Evolutionary conservation across 35 echinoderm and acorn worm genomes (phyloP).

Genomic region (Anneissia japonica): DNA sequence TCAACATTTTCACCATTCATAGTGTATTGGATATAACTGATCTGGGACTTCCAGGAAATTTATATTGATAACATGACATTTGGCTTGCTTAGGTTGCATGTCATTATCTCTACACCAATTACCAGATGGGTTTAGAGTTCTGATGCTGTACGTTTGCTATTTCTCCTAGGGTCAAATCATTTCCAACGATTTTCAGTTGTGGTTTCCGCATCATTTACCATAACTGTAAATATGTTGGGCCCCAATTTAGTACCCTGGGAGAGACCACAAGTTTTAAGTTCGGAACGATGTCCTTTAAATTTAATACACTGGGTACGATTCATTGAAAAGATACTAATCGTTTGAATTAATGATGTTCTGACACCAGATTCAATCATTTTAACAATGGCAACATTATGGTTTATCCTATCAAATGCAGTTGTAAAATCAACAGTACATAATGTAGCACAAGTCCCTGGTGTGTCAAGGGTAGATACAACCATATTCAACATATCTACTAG

Average conservation of each 20-base stretch:
- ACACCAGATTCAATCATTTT: slow-evolving; percentile 5
- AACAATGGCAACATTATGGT: not conserved
- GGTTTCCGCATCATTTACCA: not conserved
- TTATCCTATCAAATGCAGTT: slow-evolving; percentile 8
- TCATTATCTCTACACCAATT: not conserved
- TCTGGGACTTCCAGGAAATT: not conserved
- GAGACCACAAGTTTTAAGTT: slow-evolving; percentile 1
- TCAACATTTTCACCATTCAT: not conserved
- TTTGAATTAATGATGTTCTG: not conserved
- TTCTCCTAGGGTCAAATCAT: slow-evolving; percentile 7
- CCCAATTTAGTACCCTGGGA: not conserved
- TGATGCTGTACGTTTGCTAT: not conserved
- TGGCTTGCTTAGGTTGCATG: not conserved
- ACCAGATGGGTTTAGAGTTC: not conserved
- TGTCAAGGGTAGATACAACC: slow-evolving; percentile 4
- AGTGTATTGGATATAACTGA: not conserved
- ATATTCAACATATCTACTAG: not conserved
- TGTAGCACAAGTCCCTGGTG: not conserved
- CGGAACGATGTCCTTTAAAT: not conserved
- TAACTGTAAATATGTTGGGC: not conserved
- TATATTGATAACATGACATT: not conserved
- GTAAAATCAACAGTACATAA: not conserved
- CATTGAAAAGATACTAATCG: not conserved
- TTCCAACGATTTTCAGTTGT: slow-evolving; percentile 6
- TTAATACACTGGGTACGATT: slow-evolving; percentile 3